Evolutionary conservation across 2,113 vertebrate genomes (phyloP).

Genomic region (Thamnophis sirtalis): DNA sequence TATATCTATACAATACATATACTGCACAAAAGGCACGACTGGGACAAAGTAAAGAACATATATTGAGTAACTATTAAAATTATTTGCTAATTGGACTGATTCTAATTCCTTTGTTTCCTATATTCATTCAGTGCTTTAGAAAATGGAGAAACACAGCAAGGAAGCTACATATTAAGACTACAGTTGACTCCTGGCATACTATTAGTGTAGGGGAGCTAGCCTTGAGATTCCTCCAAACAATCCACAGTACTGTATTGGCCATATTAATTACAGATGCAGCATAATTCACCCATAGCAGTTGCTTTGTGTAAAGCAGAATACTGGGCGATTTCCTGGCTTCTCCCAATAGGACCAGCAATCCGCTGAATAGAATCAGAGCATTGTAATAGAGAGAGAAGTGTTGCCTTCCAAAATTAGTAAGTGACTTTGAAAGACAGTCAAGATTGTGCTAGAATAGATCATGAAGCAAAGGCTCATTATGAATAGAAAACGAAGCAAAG

Average conservation of each 20-base stretch:
- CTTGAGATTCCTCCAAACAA: background rate
- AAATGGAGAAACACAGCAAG: background rate
- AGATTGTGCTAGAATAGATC: conserved; percentile 5
- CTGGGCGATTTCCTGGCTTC: conserved; percentile 11
- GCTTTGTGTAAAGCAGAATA: conserved; percentile 5
- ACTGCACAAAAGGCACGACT: background rate
- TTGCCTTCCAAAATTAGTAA: conserved; percentile 20
- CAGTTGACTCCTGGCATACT: background rate
- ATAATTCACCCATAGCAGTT: conserved; percentile 2
- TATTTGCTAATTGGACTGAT: background rate
- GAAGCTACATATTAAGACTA: background rate
- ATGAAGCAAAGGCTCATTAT: conserved; percentile 3
- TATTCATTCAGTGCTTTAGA: background rate
- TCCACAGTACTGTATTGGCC: background rate
- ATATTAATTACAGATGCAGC: conserved; percentile 21
- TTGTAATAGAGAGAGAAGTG: conserved; percentile 10
- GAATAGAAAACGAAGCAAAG: conserved; percentile 17
- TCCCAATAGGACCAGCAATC: background rate
- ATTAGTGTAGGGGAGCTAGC: background rate
- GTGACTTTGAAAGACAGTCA: conserved; percentile 21
- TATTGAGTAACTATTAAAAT: background rate
- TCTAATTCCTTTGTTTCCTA: background rate
- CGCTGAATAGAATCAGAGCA: background rate
- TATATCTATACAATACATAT: background rate
- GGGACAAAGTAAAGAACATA: background rate